Conservation (phyloP, 2,797 vertebrate genomes). For the Xenentodon cancila region DNA sequence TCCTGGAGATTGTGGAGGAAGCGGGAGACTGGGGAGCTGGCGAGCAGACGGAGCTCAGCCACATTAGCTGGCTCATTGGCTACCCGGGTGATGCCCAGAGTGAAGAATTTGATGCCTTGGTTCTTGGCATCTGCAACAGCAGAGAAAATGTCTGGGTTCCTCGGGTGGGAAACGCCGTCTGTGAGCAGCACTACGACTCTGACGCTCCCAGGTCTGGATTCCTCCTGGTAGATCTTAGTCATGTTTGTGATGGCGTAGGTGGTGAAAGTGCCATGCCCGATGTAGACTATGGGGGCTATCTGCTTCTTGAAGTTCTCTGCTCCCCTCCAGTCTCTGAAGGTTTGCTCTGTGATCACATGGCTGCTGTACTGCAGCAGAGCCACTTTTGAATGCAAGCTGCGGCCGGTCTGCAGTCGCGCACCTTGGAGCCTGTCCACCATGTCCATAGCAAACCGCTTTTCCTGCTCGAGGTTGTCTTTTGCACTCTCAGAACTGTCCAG, state of each 20-base stretch:
- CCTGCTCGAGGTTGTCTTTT: conserved; percentile 89
- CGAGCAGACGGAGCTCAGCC: conserved; percentile 86
- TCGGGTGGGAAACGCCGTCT: conserved; percentile 88
- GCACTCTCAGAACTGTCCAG: conserved; percentile 94
- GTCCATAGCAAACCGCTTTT: conserved; percentile 87
- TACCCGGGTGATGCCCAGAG: conserved; percentile 86
- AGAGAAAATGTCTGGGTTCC: conserved; percentile 93
- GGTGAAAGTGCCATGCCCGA: conserved; percentile 92
- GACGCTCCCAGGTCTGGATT: conserved; percentile 81
- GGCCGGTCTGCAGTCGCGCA: conserved; percentile 82
- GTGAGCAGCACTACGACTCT: conserved; percentile 88
- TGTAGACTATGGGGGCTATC: conserved; percentile 84
- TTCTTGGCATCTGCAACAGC: conserved; percentile 90
- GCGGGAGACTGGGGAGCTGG: conserved; percentile 85
- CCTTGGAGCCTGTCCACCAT: conserved; percentile 85
- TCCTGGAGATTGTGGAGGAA: conserved; percentile 91
- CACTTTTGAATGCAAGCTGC: conserved; percentile 83
- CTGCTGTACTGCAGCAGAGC: conserved; percentile 94
- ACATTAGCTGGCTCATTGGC: conserved; percentile 87
- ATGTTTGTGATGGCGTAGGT: conserved; percentile 94
- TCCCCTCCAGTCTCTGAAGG: conserved; percentile 88
- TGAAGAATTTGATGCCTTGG: conserved; percentile 89
- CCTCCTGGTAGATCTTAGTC: conserved; percentile 88
- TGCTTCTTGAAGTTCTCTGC: conserved; percentile 85
- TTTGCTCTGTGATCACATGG: conserved; percentile 88